Evolutionary conservation across 2,113 vertebrate species (phyloP).

Genomic region (Fregetta grallaria): DNA sequence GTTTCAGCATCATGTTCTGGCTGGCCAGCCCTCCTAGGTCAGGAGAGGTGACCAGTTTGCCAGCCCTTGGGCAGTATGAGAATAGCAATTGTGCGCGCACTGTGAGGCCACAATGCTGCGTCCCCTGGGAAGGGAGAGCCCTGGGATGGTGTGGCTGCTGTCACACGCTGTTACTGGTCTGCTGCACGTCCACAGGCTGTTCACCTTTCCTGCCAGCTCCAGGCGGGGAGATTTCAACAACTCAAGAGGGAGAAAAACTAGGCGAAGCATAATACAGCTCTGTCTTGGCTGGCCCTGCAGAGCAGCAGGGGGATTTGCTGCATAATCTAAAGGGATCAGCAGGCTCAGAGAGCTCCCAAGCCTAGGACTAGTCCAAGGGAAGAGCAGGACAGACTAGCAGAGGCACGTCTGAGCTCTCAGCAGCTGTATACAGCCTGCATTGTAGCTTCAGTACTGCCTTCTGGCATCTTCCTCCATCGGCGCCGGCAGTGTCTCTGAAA

Average conservation of each 20-base stretch:
- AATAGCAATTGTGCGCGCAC: background rate
- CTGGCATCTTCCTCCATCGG: background rate
- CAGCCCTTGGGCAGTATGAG: background rate
- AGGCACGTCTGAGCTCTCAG: background rate
- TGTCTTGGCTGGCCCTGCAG: background rate
- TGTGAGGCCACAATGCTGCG: background rate
- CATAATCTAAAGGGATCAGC: background rate
- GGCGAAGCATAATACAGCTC: background rate
- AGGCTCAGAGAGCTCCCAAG: background rate
- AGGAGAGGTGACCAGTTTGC: background rate
- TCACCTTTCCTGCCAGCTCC: background rate
- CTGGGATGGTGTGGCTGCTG: accelerated
- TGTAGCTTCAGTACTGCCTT: background rate
- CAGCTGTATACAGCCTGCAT: background rate
- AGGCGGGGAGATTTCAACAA: background rate
- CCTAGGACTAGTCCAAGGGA: background rate
- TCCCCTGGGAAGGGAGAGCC: background rate
- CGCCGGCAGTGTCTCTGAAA: background rate
- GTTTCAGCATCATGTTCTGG: background rate
- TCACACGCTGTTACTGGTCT: background rate
- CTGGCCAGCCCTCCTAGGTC: background rate
- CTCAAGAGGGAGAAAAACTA: background rate
- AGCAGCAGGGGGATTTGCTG: background rate
- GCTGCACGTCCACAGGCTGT: background rate
- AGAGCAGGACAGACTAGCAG: background rate